Percentiles rank a stretch among this genome's conserved stretches.
These are phyloP conservation scores for Prietella phreatophila DNA, from an alignment of 2,113 vertebrate species.

Conservation along the genomic window DNA sequence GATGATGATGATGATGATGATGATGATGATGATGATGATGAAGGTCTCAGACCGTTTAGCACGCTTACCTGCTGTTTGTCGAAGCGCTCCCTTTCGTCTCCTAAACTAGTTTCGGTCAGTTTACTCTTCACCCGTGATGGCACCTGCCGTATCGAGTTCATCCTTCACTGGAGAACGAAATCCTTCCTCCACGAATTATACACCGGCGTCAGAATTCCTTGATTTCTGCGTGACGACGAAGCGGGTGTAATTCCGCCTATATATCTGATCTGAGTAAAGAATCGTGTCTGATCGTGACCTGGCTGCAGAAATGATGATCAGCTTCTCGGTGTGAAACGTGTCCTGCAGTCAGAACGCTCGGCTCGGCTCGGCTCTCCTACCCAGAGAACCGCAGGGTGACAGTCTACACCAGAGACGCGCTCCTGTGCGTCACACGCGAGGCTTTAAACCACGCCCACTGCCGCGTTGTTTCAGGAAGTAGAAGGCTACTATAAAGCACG, in stretches of 20 bases:
- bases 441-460: conserved; percentile 6
- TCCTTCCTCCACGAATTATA: conserved; percentile 36
- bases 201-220: no score
- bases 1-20: no score
- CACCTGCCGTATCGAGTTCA: conserved; percentile 88
- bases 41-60: not conserved
- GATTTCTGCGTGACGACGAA: not conserved
- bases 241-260: not conserved
- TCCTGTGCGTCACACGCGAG: not conserved
- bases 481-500: no score
- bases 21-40: no score
- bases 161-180: conserved; percentile 54
- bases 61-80: conserved; percentile 87
- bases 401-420: not conserved
- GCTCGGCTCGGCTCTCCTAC: not conserved
- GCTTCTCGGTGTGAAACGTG: not conserved
- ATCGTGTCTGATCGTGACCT: not conserved
- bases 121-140: conserved; percentile 82
- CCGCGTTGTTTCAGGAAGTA: no score
- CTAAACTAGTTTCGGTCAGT: conserved; percentile 80
- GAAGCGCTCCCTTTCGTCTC: conserved; percentile 89
- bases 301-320: not conserved
- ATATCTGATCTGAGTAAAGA: not conserved
- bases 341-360: not conserved
- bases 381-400: not conserved